These are phyloP conservation scores for Chelonoidis abingdonii DNA, from an alignment of 2,113 vertebrate species.

Conservation along the genomic window DNA sequence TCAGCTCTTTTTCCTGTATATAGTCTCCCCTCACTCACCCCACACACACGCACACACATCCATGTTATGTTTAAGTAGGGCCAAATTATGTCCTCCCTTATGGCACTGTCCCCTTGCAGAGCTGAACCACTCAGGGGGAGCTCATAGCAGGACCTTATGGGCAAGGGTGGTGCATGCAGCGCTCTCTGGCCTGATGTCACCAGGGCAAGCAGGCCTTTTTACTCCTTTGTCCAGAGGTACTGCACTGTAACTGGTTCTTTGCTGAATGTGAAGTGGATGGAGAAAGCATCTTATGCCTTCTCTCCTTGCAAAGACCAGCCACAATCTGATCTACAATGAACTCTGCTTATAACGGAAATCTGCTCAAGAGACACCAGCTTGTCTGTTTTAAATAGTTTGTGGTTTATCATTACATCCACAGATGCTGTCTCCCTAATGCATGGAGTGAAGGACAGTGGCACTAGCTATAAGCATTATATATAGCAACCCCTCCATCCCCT, in stretches of 20 bases:
- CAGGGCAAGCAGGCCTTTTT: background rate
- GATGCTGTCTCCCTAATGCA: background rate
- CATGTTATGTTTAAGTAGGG: rapidly evolving
- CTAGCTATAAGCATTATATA: background rate
- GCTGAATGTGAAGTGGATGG: rapidly evolving
- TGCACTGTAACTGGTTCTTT: background rate
- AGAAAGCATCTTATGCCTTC: background rate
- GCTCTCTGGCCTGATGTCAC: rapidly evolving
- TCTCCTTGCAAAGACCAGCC: background rate
- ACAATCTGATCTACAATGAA: background rate
- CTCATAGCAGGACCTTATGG: background rate
- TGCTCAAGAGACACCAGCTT: background rate
- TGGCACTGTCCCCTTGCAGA: rapidly evolving
- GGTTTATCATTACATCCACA: background rate
- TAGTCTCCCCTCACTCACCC: rapidly evolving
- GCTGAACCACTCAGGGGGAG: background rate
- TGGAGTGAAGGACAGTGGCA: background rate
- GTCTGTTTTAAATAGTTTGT: background rate
- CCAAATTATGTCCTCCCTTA: rapidly evolving
- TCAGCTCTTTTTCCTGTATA: background rate
- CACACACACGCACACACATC: background rate
- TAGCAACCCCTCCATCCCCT: background rate
- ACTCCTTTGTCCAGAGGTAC: rapidly evolving
- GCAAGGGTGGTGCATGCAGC: rapidly evolving
- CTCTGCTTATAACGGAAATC: background rate